Evolutionary conservation across 2,797 vertebrate species (phyloP).

Genomic region (Phyllotis vaccarum): DNA sequence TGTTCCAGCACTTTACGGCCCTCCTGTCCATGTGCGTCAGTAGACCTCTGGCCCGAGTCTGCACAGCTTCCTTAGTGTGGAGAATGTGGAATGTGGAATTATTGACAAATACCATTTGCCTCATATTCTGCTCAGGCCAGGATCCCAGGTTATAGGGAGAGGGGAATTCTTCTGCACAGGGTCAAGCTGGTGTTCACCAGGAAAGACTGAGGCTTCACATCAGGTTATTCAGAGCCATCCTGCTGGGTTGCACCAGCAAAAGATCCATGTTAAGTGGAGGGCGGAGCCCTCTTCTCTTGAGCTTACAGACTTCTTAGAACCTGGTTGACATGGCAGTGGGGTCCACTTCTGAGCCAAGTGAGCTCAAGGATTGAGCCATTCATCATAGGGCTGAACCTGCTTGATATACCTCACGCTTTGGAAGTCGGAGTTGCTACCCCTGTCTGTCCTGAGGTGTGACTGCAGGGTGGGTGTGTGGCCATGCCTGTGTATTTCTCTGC

Average conservation of each 20-base stretch:
- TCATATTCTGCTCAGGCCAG: neutral
- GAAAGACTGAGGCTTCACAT: neutral
- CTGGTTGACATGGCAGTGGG: neutral
- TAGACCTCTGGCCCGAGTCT: rapidly evolving
- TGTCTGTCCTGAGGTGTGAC: neutral
- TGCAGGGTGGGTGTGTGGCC: neutral
- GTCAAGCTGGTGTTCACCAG: rapidly evolving
- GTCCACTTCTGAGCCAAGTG: neutral
- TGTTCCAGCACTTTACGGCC: neutral
- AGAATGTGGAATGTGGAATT: rapidly evolving
- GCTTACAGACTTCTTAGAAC: neutral
- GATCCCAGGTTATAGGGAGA: neutral
- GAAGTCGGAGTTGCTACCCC: neutral
- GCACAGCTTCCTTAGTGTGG: neutral
- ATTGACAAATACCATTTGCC: neutral
- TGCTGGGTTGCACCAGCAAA: neutral
- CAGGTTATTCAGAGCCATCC: neutral
- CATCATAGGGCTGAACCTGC: neutral
- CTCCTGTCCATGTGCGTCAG: neutral
- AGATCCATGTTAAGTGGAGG: neutral
- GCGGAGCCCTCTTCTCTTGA: too few relatives aligned
- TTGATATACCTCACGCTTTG: neutral
- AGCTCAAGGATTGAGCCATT: neutral
- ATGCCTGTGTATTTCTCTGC: neutral
- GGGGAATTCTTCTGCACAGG: neutral